Evolutionary conservation across 2,797 vertebrate species (phyloP), one percentile per base, ranked within the genome.

Genomic region (Margarornis squamiger): DNA sequence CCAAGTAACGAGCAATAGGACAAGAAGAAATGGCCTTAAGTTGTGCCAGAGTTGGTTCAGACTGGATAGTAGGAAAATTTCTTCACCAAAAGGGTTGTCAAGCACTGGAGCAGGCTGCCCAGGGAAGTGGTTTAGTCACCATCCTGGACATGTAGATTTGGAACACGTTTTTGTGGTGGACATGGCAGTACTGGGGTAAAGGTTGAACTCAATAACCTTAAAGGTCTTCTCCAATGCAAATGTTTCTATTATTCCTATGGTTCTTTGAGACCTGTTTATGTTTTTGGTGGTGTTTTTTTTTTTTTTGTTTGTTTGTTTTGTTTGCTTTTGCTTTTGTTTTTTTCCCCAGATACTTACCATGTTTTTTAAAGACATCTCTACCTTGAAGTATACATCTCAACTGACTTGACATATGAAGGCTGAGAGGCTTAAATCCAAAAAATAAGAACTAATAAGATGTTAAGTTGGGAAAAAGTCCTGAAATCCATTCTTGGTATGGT

Each of bases 301-400:
- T 24, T 24, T 45, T 48, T 48, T 24, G 12, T 24, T n/a, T n/a
- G n/a, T 27, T 49, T 26, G 48, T 26, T 49, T 15, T 26, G 14
- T 26, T 49, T 24, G 46, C 10, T 41, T 22, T 46, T 11, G 7
- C 71, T 67, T 15, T 30, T 43, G 21, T 23, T 22, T 48, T 38
- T 38, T 32, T 11, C 7, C 11, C 0, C 45, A 83, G 38, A 43
- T 48, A 30, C 8, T 54, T 55, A 11, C 2, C 18, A 71, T 0
- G 0, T 24, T 86, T 62, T 41, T 48, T 36, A 26, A 68, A 88
- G 36, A 27, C 12, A 43, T 32, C 18, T 75, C 32, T 75, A 21
- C 12, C 6, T 65, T 43, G 38, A 57, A 29, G 11, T 43, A 12
- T 39, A 1, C 36, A 59, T 43, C 36, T 79, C 49, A 78, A 43